phyloP scores from a whole-genome alignment of 2,113 vertebrate species.

The Takifugu bimaculatus region DNA sequence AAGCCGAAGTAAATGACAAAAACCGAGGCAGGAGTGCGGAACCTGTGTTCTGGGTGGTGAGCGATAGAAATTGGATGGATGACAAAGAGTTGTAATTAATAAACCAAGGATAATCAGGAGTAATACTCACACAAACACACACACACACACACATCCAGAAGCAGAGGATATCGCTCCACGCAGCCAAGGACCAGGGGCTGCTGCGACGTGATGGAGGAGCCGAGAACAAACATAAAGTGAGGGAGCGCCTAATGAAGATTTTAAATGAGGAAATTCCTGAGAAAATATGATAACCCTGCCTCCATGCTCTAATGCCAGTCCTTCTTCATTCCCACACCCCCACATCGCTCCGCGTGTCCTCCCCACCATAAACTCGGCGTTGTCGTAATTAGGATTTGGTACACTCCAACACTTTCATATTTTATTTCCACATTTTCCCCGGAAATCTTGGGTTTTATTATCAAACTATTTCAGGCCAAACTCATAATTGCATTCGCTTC shows the following conservation, averaged over 20 bases:
- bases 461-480: conserved; percentile 54
- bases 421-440: conserved; percentile 36
- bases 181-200: conserved; percentile 36
- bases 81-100: conserved; percentile 54
- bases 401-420: conserved; percentile 50
- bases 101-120: conserved; percentile 50
- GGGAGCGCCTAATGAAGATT: conserved; percentile 54
- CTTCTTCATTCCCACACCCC: conserved; percentile 23
- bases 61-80: conserved; percentile 52
- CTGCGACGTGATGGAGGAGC: conserved; percentile 38
- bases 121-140: conserved; percentile 6
- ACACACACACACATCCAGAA: conserved; percentile 12
- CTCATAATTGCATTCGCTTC: conserved; percentile 48
- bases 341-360: conserved; percentile 26
- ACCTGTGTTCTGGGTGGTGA: conserved; percentile 4
- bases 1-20: conserved; percentile 14
- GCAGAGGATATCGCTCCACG: conserved; percentile 27
- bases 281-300: conserved; percentile 60
- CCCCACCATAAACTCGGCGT: conserved; percentile 34
- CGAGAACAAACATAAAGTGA: conserved; percentile 44
- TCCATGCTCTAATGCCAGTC: conserved; percentile 22
- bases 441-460: conserved; percentile 49
- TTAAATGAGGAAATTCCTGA: conserved; percentile 60
- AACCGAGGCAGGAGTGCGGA: conserved; percentile 21
- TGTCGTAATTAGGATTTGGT: conserved; percentile 56